Base-by-base conservation (phyloP, 2,888 invertebrate genomes). In the Criorhina ranunculi region DNA sequence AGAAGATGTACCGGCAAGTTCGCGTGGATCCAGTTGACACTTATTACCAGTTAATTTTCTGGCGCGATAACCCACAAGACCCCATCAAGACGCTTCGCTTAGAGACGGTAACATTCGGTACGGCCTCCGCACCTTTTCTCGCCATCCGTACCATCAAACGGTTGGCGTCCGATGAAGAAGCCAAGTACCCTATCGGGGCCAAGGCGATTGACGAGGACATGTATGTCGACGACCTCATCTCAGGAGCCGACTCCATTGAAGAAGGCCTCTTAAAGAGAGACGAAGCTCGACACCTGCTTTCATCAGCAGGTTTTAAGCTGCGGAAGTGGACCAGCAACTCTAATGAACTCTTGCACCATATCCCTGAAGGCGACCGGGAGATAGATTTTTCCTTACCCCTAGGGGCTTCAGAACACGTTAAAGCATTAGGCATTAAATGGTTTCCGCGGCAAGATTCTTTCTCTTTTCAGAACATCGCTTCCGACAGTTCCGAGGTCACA, bases 301-400 rank as follows among this genome's bases (percentile, higher is more conserved):
- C 7, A 0, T 42, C 42, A 1, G 53, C 29, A 3, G 67, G 42
- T 9, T 55, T 67, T 17, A 42, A 42, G 17, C 31, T 55, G 9
- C 33, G 69, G 6, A 69, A 57, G 29, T 69, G 44, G 69, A 57
- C 33, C 1, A 55, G 44, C 6, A 55, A 24, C 37, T 9, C 19
- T 11, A 17, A 17, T 1, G 12, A 42, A 5, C 15, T 42, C 3
- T 44, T 67, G 42, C n/a, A 17, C 31, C 11, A n/a, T 29, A 44
- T 33, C 19, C 69, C 0, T 4, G 15, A 12, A 55, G 19, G 9
- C 29, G 33, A 66, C 24, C 7, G 33, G 1, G 66, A 66, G 6
- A 33, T 40, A 15, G 37, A 7, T 9, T 12, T 53, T 2, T 51
- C 37, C n/a, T 8, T 66, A 9, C 12, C 37, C 2, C 7, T 53